Conservation (phyloP, 1,140 invertebrate genomes). For the Macrobrachium rosenbergii region DNA sequence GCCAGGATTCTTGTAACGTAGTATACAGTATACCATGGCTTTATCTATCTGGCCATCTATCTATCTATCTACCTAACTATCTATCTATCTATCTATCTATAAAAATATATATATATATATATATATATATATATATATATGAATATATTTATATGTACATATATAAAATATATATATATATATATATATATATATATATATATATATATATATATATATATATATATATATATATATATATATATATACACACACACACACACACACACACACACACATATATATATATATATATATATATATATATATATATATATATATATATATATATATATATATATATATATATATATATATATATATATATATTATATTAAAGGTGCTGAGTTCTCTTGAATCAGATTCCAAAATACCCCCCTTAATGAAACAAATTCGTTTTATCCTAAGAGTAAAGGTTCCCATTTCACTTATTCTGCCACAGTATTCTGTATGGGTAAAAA, state of each 20-base stretch:
- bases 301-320: conserved; percentile 10
- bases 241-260: too few relatives aligned
- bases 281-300: neutral
- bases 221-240: neutral
- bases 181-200: neutral
- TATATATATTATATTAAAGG: neutral
- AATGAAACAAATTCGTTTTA: too few relatives aligned
- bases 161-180: neutral
- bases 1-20: neutral
- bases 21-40: neutral
- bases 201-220: neutral
- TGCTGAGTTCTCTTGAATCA: neutral
- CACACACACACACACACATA: too few relatives aligned
- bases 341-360: neutral
- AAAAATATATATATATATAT: neutral
- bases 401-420: neutral
- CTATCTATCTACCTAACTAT: neutral
- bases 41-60: neutral
- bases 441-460: too few relatives aligned
- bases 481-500: too few relatives aligned
- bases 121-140: conserved; percentile 6
- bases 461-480: too few relatives aligned
- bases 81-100: neutral
- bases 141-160: neutral
- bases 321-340: conserved; percentile 27